phyloP scores from a whole-genome alignment of 2,888 invertebrate species.

The Drosophila monieri region DNA sequence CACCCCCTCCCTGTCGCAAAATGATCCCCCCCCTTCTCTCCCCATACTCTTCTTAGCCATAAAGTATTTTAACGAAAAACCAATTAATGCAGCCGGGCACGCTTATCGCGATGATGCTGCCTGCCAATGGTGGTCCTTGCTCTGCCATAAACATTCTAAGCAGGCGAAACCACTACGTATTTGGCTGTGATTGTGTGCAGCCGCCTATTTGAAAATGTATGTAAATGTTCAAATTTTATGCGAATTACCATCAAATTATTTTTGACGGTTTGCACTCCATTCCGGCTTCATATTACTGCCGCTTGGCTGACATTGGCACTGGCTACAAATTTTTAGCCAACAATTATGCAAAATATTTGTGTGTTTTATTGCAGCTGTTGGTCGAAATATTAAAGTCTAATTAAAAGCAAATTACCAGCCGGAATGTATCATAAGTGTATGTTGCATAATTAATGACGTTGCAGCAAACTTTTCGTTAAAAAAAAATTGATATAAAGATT shows the following conservation, averaged over 20 bases:
- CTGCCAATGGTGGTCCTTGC: slow-evolving; percentile 37
- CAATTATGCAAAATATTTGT: slow-evolving; percentile 62
- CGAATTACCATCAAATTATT: slow-evolving; percentile 58
- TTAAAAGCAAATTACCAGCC: slow-evolving; percentile 57
- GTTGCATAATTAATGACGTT: slow-evolving; percentile 6
- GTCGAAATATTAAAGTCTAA: slow-evolving; percentile 66
- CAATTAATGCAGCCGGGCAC: slow-evolving; percentile 66
- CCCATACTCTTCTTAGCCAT: slow-evolving; percentile 29
- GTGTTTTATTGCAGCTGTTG: slow-evolving; percentile 38
- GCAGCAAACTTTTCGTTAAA: neutral
- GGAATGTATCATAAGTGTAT: slow-evolving; percentile 2
- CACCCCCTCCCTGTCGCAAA: slow-evolving; percentile 44
- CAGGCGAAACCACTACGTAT: neutral
- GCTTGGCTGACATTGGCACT: slow-evolving; percentile 7
- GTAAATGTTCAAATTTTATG: slow-evolving; percentile 52
- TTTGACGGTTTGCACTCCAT: slow-evolving; percentile 43
- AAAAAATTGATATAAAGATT: neutral
- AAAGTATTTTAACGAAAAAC: slow-evolving; percentile 46
- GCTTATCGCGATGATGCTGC: slow-evolving; percentile 1
- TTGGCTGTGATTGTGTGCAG: slow-evolving; percentile 5
- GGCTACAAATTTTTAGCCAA: slow-evolving; percentile 54
- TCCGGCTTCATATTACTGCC: slow-evolving; percentile 6
- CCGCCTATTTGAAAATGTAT: slow-evolving; percentile 34
- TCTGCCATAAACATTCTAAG: slow-evolving; percentile 42
- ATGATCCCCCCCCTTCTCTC: neutral